Conservation (phyloP, 1,140 invertebrate genomes). For the Adoxophyes honmai region DNA sequence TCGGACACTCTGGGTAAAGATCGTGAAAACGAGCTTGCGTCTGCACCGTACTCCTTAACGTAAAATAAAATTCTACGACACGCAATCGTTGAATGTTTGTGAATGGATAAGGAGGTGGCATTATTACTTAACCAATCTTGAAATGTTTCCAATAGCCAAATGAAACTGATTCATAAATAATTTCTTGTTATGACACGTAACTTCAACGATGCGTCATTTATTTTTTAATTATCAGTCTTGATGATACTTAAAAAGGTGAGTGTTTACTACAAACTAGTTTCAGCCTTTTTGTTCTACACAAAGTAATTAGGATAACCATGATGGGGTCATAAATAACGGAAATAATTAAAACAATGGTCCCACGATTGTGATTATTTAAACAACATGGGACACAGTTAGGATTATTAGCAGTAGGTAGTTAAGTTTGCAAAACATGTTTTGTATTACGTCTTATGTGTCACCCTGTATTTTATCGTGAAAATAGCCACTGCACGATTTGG, state of each 20-base stretch:
- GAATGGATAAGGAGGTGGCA: not conserved
- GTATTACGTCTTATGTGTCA: no score
- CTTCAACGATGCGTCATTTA: not conserved
- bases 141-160: not conserved
- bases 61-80: not conserved
- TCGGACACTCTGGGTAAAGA: not conserved
- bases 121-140: not conserved
- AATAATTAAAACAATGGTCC: no score
- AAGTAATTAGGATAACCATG: no score
- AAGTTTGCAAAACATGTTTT: no score
- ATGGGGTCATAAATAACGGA: no score
- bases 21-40: not conserved
- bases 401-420: no score
- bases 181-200: not conserved
- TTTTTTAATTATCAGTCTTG: not conserved
- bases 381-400: no score
- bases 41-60: not conserved
- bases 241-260: not conserved
- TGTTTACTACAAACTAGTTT: no score
- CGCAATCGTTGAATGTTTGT: not conserved
- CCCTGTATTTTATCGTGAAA: no score
- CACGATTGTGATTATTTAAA: no score
- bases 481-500: no score
- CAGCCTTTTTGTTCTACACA: no score
- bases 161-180: not conserved